Percentiles rank a stretch among this genome's conserved stretches.
Evolutionary conservation across 2,888 invertebrate genomes (phyloP).

Genomic region (Lapara coniferarum): DNA sequence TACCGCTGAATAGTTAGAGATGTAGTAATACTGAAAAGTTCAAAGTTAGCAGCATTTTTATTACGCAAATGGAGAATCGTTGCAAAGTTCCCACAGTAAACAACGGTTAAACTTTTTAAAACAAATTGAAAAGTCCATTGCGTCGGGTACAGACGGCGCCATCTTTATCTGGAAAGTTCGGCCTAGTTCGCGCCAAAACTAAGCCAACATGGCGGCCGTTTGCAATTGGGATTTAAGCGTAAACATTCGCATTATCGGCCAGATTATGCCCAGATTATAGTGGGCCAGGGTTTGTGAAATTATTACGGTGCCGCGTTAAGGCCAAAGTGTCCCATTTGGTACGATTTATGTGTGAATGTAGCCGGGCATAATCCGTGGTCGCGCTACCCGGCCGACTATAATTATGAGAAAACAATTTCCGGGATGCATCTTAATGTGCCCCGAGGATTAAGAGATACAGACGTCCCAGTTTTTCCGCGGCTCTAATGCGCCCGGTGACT

Average conservation of each 20-base stretch:
- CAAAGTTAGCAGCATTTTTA: constrained; percentile 11
- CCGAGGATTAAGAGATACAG: constrained; percentile 67
- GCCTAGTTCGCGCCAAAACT: constrained; percentile 61
- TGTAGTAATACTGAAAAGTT: not conserved
- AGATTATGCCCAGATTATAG: constrained; percentile 83
- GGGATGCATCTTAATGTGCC: constrained; percentile 75
- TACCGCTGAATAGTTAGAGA: not conserved
- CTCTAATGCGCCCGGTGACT: constrained; percentile 41
- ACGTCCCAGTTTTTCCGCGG: constrained; percentile 51
- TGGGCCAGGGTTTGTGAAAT: constrained; percentile 73
- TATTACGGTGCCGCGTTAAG: constrained; percentile 79
- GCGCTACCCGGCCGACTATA: constrained; percentile 67
- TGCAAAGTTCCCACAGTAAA: constrained; percentile 46
- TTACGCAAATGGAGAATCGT: constrained; percentile 32
- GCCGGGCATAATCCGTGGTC: constrained; percentile 71
- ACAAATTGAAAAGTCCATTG: constrained; percentile 36
- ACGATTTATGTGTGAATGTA: constrained; percentile 82
- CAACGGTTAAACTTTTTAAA: constrained; percentile 26
- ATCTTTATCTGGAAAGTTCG: constrained; percentile 67
- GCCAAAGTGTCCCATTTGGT: constrained; percentile 79
- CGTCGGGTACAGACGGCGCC: constrained; percentile 57
- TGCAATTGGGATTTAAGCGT: constrained; percentile 72
- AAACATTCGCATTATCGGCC: constrained; percentile 79
- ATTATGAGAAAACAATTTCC: constrained; percentile 84
- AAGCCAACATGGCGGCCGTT: constrained; percentile 65